phyloP scores from a whole-genome alignment of 2,113 vertebrate genomes.

The Bathybates hornii region DNA sequence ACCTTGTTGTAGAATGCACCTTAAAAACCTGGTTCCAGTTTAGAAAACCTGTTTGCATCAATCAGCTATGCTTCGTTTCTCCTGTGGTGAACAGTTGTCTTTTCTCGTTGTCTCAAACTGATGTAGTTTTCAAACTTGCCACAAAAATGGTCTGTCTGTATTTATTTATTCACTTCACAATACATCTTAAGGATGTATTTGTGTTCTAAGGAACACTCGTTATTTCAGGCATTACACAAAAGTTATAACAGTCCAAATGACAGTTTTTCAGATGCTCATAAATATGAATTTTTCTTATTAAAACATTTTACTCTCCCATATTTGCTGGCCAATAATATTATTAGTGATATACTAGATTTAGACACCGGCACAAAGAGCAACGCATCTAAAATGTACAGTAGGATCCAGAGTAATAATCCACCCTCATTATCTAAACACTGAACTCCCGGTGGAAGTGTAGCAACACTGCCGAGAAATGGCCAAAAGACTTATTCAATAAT shows the following conservation, averaged over 20 bases:
- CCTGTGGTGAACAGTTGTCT: neutral
- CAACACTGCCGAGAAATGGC: neutral
- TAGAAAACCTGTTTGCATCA: neutral
- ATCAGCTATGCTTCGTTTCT: neutral
- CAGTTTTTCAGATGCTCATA: neutral
- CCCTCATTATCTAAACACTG: neutral
- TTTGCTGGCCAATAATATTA: neutral
- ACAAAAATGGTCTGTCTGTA: neutral
- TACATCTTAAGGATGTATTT: neutral
- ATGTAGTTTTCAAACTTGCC: neutral
- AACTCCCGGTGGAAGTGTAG: neutral
- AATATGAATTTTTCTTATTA: neutral
- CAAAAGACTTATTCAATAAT: neutral
- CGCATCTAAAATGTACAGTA: neutral
- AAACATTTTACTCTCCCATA: neutral
- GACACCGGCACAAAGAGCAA: neutral
- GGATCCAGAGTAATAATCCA: neutral
- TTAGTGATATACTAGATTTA: neutral
- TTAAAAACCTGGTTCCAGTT: neutral
- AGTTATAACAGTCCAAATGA: neutral
- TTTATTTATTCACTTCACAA: neutral
- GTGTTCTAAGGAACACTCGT: neutral
- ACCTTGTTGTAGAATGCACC: neutral
- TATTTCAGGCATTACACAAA: neutral
- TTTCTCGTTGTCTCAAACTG: neutral